Evolutionary conservation across 1,140 invertebrate genomes (phyloP).

Genomic region (Zaprionus capensis): DNA sequence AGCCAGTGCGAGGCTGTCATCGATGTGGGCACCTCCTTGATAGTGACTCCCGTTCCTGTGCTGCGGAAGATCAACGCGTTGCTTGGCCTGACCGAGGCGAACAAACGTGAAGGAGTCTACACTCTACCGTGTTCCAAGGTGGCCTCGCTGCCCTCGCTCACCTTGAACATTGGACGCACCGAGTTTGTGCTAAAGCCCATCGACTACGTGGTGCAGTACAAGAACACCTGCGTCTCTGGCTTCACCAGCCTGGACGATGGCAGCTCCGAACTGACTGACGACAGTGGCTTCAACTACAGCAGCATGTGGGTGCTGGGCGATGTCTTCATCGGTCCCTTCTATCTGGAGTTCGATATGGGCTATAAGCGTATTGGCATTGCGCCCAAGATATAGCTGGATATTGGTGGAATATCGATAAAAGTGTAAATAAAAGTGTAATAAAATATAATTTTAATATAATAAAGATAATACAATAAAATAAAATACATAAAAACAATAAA

Average conservation of each 20-base stretch:
- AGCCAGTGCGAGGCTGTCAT: conserved; percentile 95
- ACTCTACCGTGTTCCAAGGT: conserved; percentile 86
- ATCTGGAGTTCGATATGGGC: conserved; percentile 49
- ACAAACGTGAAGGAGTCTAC: conserved; percentile 84
- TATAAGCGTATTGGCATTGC: conserved; percentile 53
- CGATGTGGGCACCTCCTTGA: conserved; percentile 98
- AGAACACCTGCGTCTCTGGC: conserved; percentile 57
- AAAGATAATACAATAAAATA: neutral
- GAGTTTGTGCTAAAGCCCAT: conserved; percentile 48
- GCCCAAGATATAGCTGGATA: conserved; percentile 22
- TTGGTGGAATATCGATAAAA: neutral
- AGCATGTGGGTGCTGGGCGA: conserved; percentile 53
- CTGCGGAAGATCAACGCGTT: conserved; percentile 90
- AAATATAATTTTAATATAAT: neutral
- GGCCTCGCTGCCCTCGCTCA: conserved; percentile 41
- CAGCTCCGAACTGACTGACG: conserved; percentile 87
- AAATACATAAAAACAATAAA: neutral
- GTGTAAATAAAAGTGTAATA: neutral
- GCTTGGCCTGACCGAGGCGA: conserved; percentile 89
- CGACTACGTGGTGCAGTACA: conserved; percentile 83
- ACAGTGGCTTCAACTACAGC: conserved; percentile 22
- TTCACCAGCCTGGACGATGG: conserved; percentile 87
- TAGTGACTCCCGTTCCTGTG: conserved; percentile 93
- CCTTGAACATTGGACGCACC: conserved; percentile 57
- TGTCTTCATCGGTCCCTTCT: conserved; percentile 46